These are phyloP conservation scores for Ictidomys tridecemlineatus DNA, from an alignment of 2,113 vertebrate genomes.

Conservation along the genomic window DNA sequence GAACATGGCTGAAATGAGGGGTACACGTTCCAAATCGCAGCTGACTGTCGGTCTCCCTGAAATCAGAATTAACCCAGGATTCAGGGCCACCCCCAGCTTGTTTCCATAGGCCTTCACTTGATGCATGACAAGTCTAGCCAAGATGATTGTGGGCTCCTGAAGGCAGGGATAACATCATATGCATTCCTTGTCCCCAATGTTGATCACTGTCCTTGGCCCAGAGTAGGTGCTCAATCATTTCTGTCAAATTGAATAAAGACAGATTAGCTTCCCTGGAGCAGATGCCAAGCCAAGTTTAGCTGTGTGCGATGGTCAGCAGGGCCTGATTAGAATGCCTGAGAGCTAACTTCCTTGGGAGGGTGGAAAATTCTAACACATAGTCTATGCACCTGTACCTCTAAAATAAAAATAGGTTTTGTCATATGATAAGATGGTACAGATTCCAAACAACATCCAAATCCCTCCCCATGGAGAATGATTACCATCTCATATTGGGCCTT, in stretches of 20 bases:
- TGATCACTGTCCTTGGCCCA: not conserved
- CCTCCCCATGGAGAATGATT: not conserved
- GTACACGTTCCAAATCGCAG: not conserved
- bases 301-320: not conserved
- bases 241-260: constrained; percentile 31
- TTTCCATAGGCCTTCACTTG: not conserved
- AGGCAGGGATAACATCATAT: not conserved
- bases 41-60: not conserved
- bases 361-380: not conserved
- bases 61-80: not conserved
- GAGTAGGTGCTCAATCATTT: not conserved
- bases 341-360: not conserved
- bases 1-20: not conserved
- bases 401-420: constrained; percentile 32
- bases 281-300: not conserved
- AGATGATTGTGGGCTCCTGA: not conserved
- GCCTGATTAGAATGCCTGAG: not conserved
- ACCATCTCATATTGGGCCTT: not conserved
- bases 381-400: not conserved
- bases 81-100: not conserved
- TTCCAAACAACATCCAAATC: not conserved
- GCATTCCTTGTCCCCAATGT: not conserved
- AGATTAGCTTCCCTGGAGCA: constrained; percentile 13
- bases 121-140: not conserved
- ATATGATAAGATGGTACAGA: not conserved